Evolutionary conservation across 92 coral and sea anemone species (phyloP).

Genomic region (Montipora capitata): DNA sequence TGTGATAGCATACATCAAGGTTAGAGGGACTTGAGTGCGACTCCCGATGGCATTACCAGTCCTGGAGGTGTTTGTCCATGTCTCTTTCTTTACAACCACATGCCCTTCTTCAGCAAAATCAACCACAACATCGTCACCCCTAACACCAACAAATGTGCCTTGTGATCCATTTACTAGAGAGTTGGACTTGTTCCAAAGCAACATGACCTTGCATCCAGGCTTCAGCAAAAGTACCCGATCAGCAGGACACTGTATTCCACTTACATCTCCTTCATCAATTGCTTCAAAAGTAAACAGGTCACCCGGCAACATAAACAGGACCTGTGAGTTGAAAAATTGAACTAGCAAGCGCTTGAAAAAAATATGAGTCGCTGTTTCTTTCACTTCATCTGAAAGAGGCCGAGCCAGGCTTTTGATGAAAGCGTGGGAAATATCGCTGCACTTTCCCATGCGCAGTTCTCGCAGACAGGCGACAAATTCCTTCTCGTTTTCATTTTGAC

Average conservation of each 20-base stretch:
- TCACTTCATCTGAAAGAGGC: slow-evolving; percentile 38
- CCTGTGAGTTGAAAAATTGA: slow-evolving; percentile 59
- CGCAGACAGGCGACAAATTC: slow-evolving; percentile 35
- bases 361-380: slow-evolving; percentile 47
- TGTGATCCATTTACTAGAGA: slow-evolving; percentile 29
- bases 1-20: slow-evolving; percentile 59
- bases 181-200: slow-evolving; percentile 38
- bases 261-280: slow-evolving; percentile 51
- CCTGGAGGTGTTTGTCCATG: slow-evolving; percentile 43
- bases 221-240: slow-evolving; percentile 25
- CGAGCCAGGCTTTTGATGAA: slow-evolving; percentile 52
- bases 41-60: slow-evolving; percentile 39
- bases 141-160: slow-evolving; percentile 35
- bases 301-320: no score
- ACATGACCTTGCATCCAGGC: slow-evolving; percentile 41
- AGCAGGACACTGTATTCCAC: slow-evolving; percentile 61
- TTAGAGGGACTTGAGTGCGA: slow-evolving; percentile 54
- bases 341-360: slow-evolving; percentile 72
- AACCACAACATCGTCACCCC: slow-evolving; percentile 16
- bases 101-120: slow-evolving; percentile 11
- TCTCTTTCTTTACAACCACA: slow-evolving; percentile 43
- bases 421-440: slow-evolving; percentile 23
- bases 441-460: slow-evolving; percentile 67
- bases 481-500: slow-evolving; percentile 48
- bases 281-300: slow-evolving; percentile 63